Evolutionary conservation across 1,140 invertebrate species (phyloP).

Genomic region (Drosophila kohkoa): DNA sequence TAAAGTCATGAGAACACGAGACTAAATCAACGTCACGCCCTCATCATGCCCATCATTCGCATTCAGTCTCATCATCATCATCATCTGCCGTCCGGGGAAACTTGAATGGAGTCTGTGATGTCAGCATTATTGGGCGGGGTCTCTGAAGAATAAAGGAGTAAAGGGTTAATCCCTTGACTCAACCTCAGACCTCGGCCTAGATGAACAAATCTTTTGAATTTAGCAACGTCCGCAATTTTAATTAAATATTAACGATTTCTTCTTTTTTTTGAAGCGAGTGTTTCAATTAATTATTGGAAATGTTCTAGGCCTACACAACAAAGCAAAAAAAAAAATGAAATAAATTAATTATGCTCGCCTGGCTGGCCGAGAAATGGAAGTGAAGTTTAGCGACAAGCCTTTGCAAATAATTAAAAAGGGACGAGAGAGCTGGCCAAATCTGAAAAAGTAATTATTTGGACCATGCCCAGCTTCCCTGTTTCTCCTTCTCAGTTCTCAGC

Average conservation of each 20-base stretch:
- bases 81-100: conserved; percentile 11
- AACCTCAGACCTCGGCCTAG: not conserved
- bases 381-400: conserved; percentile 58
- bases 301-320: conserved; percentile 27
- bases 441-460: conserved; percentile 80
- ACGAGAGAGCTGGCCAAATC: conserved; percentile 62
- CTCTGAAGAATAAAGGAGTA: not conserved
- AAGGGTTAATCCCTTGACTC: conserved; percentile 17
- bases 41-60: conserved; percentile 28
- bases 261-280: conserved; percentile 8
- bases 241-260: conserved; percentile 49
- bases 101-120: conserved; percentile 40
- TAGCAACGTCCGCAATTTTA: conserved; percentile 30
- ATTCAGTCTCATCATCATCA: conserved; percentile 13
- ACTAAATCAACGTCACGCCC: conserved; percentile 42
- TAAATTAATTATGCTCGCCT: conserved; percentile 77
- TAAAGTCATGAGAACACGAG: conserved; percentile 9
- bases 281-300: conserved; percentile 75
- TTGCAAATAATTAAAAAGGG: conserved; percentile 79
- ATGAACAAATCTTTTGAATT: conserved; percentile 17
- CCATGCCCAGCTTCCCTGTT: not conserved
- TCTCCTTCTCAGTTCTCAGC: conserved; percentile 1
- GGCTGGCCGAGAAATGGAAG: conserved; percentile 37
- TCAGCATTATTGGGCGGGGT: conserved; percentile 13
- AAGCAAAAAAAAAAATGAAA: conserved; percentile 59